phyloP scores from a whole-genome alignment of 1,140 invertebrate genomes.

The Andricus grossulariae region DNA sequence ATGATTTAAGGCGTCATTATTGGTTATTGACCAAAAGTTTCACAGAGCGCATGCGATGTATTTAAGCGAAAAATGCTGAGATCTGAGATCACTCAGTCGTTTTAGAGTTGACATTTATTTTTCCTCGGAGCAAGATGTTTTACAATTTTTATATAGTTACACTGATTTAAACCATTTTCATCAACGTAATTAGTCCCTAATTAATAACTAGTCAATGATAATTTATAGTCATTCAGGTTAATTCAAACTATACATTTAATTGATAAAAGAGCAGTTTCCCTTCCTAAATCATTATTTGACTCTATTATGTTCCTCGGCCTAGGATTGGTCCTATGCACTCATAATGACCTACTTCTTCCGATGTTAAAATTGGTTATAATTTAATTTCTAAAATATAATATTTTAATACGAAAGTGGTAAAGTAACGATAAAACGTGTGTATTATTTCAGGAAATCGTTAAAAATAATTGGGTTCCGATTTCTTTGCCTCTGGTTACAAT shows the following conservation, averaged over 20 bases:
- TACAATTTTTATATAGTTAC: neutral
- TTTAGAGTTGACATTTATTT: neutral
- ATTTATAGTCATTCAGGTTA: no score
- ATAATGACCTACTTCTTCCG: no score
- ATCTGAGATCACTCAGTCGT: neutral
- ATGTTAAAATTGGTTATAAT: no score
- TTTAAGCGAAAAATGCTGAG: neutral
- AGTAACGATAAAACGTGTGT: neutral
- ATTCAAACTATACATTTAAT: no score
- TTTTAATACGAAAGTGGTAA: neutral
- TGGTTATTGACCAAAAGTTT: constrained; percentile 13
- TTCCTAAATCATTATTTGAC: no score
- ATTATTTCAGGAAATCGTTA: constrained; percentile 24
- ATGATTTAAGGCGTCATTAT: neutral
- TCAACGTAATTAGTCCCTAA: no score
- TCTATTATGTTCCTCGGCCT: no score
- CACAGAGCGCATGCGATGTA: neutral
- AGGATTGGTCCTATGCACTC: no score
- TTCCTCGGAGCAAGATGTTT: neutral
- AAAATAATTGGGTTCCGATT: constrained; percentile 24
- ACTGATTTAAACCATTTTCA: no score
- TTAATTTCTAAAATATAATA: no score
- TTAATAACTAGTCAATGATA: no score
- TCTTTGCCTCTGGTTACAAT: constrained; percentile 24
- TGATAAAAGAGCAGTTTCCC: no score